Percentiles rank a stretch among this genome's conserved stretches.
phyloP scores from a whole-genome alignment of 2,797 vertebrate genomes.

The Rousettus madagascariensis region DNA sequence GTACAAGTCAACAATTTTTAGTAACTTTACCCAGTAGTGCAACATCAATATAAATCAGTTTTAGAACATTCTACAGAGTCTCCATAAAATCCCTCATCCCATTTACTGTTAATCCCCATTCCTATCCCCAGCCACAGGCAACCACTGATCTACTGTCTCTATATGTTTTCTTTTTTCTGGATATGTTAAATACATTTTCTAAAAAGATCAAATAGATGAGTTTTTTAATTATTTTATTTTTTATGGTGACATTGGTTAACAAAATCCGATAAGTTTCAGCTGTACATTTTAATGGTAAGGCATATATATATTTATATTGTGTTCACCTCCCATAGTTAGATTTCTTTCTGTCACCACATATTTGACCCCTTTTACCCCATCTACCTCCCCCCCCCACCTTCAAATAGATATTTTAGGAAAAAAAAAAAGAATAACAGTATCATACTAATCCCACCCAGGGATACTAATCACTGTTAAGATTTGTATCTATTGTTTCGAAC shows the following conservation, averaged over 20 bases:
- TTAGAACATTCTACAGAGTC: neutral
- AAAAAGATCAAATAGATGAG: neutral
- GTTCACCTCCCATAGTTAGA: no score
- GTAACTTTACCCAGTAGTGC: neutral
- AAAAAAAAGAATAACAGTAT: neutral
- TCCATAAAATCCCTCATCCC: neutral
- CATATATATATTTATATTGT: no score
- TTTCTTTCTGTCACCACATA: no score
- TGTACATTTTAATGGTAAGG: no score
- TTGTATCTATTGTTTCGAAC: neutral
- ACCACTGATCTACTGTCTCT: conserved; percentile 15
- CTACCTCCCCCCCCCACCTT: no score
- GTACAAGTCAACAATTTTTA: neutral
- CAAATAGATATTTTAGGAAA: conserved; percentile 28
- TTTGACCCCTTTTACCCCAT: no score
- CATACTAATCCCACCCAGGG: neutral
- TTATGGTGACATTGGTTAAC: no score
- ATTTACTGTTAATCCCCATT: neutral
- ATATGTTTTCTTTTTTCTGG: conserved; percentile 13
- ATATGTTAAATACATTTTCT: neutral
- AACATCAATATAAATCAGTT: conserved; percentile 23
- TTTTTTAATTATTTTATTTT: no score
- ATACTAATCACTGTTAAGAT: conserved; percentile 25
- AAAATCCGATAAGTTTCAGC: no score
- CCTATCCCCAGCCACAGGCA: neutral